Evolutionary conservation across 2,888 invertebrate genomes (phyloP), one percentile per base, ranked within the genome.

Genomic region (Acleris laterana): DNA sequence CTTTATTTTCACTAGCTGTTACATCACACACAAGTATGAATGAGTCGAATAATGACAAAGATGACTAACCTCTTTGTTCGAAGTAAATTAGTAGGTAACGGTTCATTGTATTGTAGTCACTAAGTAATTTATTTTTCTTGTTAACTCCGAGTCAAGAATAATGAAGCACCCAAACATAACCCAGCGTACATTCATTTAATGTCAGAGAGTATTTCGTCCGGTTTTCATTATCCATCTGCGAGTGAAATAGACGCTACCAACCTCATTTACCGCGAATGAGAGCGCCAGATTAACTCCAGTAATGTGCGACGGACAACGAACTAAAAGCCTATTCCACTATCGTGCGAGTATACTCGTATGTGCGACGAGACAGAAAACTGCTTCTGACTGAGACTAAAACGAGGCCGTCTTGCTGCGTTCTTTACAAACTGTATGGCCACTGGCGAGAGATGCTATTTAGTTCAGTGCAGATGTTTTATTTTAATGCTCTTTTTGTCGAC

Each of bases 241-340:
- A 17, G 55, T 44, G n/a, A n/a, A 17, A 28, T 51, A 51, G 60
- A 64, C 42, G 48, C 32, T 25, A 49, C 44, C 44, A 56, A 56
- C 65, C 56, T 61, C 65, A 66, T 66, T 52, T 61, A 38, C 57
- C 46, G 38, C 25, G 22, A 65, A 60, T 50, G 60, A 56, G 55
- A 46, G 13, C 64, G 25, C 49, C 28, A 63, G 56, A 65, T 51
- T 65, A 65, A 61, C 65, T 56, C 61, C 60, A 50, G 55, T 53
- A 48, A 59, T 51, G 38, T 53, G 59, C 38, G 55, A 49, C 19
- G 44, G 44, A 61, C 55, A 51, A 56, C 28, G 44, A 65, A 61
- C 61, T 61, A 51, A 61, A 61, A 65, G 61, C 65, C 55, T 50
- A 28, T 49, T 32, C 48, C 60, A 44, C 48, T 48, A 59, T 19